Conservation (phyloP, 2,113 vertebrate genomes). For the Phaethon lepturus region DNA sequence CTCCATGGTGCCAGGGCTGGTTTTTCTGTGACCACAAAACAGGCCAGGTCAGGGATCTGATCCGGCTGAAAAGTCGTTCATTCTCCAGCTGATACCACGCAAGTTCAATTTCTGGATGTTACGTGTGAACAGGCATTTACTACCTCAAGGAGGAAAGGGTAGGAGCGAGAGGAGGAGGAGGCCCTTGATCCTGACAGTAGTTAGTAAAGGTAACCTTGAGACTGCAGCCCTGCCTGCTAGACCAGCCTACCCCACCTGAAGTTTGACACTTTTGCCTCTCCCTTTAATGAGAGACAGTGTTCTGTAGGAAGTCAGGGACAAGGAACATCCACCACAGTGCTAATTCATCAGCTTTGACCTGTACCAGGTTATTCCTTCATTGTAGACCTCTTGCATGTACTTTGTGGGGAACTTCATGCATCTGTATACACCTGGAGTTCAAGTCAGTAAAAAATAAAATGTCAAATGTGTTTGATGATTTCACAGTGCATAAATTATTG, state of each 20-base stretch:
- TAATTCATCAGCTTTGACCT: background rate
- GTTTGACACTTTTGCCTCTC: background rate
- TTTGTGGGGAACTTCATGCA: background rate
- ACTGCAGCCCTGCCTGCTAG: too few species aligned
- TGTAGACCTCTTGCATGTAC: background rate
- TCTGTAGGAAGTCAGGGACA: too few species aligned
- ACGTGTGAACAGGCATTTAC: background rate
- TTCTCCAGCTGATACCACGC: accelerated
- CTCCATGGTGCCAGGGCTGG: background rate
- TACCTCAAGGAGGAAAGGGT: background rate
- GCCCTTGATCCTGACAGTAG: background rate
- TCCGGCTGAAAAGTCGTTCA: background rate
- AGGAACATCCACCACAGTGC: background rate
- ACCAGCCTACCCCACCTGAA: too few species aligned
- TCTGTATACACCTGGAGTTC: background rate
- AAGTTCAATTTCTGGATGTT: background rate
- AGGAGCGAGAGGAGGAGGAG: background rate
- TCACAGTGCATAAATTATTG: background rate
- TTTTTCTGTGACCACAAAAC: background rate
- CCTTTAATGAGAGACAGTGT: background rate
- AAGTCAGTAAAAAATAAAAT: background rate
- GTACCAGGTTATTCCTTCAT: background rate
- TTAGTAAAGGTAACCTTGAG: background rate
- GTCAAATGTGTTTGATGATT: background rate
- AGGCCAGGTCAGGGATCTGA: background rate